A percentile compares a stretch with the other conserved stretches of the same genome.
These are phyloP conservation scores for Clarias platycephalus DNA, from an alignment of 2,797 vertebrate genomes.

Conservation along the genomic window DNA sequence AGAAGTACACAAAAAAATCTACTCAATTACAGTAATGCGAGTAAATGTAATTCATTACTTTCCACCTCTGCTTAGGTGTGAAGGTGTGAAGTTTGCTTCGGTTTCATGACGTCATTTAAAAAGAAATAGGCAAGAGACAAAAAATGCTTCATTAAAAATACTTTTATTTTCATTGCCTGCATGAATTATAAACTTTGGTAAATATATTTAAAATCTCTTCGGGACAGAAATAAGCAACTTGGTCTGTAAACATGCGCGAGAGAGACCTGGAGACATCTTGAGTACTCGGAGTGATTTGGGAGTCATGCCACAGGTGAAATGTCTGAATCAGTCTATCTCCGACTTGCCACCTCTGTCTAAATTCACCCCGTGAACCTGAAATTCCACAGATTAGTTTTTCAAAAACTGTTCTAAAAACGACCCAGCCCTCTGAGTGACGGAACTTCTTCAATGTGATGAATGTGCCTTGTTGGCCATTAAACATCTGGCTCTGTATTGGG, in stretches of 20 bases:
- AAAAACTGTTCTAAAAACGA: conserved; percentile 54
- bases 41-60: no score
- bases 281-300: conserved; percentile 14
- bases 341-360: conserved; percentile 34
- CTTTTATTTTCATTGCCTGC: conserved; percentile 70
- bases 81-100: neutral
- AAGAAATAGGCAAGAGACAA: conserved; percentile 2
- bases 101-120: neutral
- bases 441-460: conserved; percentile 65
- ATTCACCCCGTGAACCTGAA: conserved; percentile 55
- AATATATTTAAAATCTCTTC: conserved; percentile 68
- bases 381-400: conserved; percentile 62
- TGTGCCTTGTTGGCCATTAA: neutral
- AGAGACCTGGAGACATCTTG: neutral
- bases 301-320: conserved; percentile 22
- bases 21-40: no score
- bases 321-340: neutral
- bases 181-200: conserved; percentile 69
- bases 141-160: conserved; percentile 37
- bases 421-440: conserved; percentile 22
- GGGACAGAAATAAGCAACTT: conserved; percentile 55
- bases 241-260: conserved; percentile 72
- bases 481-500: neutral
- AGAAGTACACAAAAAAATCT: no score
- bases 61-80: no score